Percentiles rank a stretch among this genome's conserved stretches.
These are phyloP conservation scores for Pycnomerus fuliginosus DNA, from an alignment of 2,888 invertebrate species.

Conservation along the genomic window DNA sequence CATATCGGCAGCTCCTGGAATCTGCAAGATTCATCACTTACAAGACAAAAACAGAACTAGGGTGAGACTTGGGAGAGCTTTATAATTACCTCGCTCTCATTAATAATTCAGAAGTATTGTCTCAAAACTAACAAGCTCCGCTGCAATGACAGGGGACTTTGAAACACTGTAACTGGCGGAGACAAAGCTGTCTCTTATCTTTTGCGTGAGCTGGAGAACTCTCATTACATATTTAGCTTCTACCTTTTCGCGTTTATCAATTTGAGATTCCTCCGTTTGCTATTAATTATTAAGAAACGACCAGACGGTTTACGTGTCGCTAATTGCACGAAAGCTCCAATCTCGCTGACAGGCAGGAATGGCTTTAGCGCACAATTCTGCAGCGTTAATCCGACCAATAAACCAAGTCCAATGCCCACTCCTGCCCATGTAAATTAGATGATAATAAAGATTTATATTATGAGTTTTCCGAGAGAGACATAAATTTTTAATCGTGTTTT, in stretches of 20 bases:
- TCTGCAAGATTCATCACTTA: constrained; percentile 17
- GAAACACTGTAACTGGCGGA: constrained; percentile 19
- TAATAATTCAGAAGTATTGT: constrained; percentile 27
- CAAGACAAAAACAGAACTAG: constrained; percentile 14
- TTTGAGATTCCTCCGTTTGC: constrained; percentile 17
- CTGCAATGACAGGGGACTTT: constrained; percentile 22
- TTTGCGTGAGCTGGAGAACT: constrained; percentile 10
- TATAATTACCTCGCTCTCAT: constrained; percentile 25
- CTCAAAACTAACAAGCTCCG: constrained; percentile 25
- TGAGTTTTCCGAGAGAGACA: too few relatives aligned
- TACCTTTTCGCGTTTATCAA: constrained; percentile 21
- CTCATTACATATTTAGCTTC: constrained; percentile 24
- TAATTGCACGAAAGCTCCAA: too few relatives aligned
- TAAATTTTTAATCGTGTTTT: too few relatives aligned
- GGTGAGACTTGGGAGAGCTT: constrained; percentile 17
- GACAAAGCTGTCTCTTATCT: constrained; percentile 18
- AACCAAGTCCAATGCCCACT: too few relatives aligned
- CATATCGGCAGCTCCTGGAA: constrained; percentile 13
- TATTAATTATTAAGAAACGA: constrained; percentile 27
- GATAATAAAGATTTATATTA: too few relatives aligned
- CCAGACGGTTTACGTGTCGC: too few relatives aligned
- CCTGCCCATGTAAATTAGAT: too few relatives aligned
- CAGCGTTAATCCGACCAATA: too few relatives aligned
- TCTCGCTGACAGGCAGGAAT: too few relatives aligned
- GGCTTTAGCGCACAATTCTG: too few relatives aligned